These are phyloP conservation scores for Ips typographus DNA, from an alignment of 1,140 invertebrate species.

Conservation along the genomic window DNA sequence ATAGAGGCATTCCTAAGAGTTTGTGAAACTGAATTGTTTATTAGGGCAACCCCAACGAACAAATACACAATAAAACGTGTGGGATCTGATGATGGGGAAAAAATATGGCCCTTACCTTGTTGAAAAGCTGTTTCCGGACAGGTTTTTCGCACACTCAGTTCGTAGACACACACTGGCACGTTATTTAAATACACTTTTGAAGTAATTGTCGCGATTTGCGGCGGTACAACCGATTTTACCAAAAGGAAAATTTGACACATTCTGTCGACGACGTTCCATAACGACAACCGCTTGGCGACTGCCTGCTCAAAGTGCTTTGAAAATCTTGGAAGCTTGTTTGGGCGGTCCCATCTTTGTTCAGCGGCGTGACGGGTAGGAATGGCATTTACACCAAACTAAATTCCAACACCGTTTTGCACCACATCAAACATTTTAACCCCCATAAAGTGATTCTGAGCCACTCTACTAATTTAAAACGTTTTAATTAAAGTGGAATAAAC, in stretches of 20 bases:
- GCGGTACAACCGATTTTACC: conserved; percentile 48
- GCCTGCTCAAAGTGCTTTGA: conserved; percentile 47
- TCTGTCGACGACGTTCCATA: conserved; percentile 49
- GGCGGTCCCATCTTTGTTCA: conserved; percentile 46
- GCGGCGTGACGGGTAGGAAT: conserved; percentile 34
- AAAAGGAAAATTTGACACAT: conserved; percentile 52
- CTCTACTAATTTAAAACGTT: background rate
- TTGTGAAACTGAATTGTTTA: no score
- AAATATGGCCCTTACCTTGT: conserved; percentile 52
- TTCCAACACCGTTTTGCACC: no score
- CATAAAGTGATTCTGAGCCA: no score
- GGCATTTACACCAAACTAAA: background rate
- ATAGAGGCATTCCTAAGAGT: conserved; percentile 2
- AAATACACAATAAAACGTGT: background rate
- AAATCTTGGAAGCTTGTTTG: conserved; percentile 54
- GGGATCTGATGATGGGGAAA: conserved; percentile 16
- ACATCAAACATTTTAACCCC: no score
- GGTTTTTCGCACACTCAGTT: conserved; percentile 35
- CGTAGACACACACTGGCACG: conserved; percentile 38
- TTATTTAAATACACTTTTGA: conserved; percentile 35
- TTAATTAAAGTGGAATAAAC: background rate
- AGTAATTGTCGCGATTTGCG: conserved; percentile 43
- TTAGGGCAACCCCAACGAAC: no score
- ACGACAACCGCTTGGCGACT: conserved; percentile 52
- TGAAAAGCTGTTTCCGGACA: conserved; percentile 42